These are phyloP conservation scores for Mystacides longicornis DNA, from an alignment of 2,888 invertebrate species.

Conservation along the genomic window DNA sequence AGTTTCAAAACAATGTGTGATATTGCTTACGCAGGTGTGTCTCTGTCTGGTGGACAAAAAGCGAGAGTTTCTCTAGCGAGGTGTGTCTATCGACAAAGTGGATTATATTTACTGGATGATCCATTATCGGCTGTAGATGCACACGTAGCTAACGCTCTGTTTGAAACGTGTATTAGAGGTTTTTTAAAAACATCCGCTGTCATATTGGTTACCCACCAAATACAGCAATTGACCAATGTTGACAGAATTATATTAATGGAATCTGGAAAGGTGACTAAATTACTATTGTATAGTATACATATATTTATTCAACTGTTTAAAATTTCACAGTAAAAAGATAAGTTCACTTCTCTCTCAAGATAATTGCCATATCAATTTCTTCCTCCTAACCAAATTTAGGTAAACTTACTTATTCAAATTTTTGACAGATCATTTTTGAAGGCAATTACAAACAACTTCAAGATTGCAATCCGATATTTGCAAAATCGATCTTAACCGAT, in stretches of 20 bases:
- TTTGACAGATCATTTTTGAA: not conserved
- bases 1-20: not conserved
- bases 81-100: slow-evolving; percentile 53
- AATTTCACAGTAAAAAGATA: not conserved
- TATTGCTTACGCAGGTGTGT: slow-evolving; percentile 39
- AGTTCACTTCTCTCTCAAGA: not conserved
- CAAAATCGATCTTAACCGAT: not conserved
- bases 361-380: no score
- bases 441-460: not conserved
- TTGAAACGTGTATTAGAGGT: slow-evolving; percentile 34
- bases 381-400: no score
- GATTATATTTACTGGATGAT: slow-evolving; percentile 58
- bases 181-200: slow-evolving; percentile 48
- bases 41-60: slow-evolving; percentile 61
- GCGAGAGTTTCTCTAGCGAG: slow-evolving; percentile 51
- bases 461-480: not conserved
- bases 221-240: slow-evolving; percentile 49
- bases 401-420: no score
- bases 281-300: not conserved
- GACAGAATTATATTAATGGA: slow-evolving; percentile 42
- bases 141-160: slow-evolving; percentile 52
- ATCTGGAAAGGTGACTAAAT: slow-evolving; percentile 33
- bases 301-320: not conserved
- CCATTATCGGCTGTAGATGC: slow-evolving; percentile 56
- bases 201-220: slow-evolving; percentile 59